Evolutionary conservation across 2,888 invertebrate species (phyloP).

Genomic region (Cataglyphis cursor): DNA sequence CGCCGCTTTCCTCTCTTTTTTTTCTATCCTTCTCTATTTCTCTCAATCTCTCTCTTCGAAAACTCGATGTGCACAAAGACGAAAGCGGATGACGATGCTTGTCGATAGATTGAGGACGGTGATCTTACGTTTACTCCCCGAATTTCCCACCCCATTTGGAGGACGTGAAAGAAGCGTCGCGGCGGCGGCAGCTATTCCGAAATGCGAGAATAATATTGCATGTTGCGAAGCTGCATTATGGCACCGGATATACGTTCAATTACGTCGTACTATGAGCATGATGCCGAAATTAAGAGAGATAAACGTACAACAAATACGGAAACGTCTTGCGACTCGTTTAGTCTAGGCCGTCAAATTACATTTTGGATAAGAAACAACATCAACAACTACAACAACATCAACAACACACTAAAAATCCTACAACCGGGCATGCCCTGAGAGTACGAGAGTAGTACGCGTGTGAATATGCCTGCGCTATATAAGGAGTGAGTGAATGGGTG

Average conservation of each 20-base stretch:
- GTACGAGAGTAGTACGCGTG: slow-evolving; percentile 85
- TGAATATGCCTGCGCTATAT: slow-evolving; percentile 62
- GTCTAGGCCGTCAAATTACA: slow-evolving; percentile 34
- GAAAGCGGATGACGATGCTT: slow-evolving; percentile 63
- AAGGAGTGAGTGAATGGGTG: slow-evolving; percentile 46
- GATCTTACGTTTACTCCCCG: slow-evolving; percentile 37
- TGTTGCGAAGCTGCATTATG: neutral
- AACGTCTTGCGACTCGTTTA: slow-evolving; percentile 22
- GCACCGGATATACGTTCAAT: slow-evolving; percentile 19
- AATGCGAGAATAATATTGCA: slow-evolving; percentile 28
- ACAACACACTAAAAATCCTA: slow-evolving; percentile 84
- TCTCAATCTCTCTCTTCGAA: slow-evolving; percentile 60
- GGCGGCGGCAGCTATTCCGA: slow-evolving; percentile 17
- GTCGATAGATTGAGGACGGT: slow-evolving; percentile 47
- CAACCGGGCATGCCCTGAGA: slow-evolving; percentile 87
- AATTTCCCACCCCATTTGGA: slow-evolving; percentile 15
- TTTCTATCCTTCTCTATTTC: slow-evolving; percentile 32
- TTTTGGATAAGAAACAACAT: slow-evolving; percentile 51
- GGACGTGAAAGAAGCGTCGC: slow-evolving; percentile 2
- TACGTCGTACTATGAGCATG: neutral
- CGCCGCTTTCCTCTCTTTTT: slow-evolving; percentile 52
- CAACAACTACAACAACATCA: slow-evolving; percentile 67
- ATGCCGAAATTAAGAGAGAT: slow-evolving; percentile 25
- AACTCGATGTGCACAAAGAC: slow-evolving; percentile 69
- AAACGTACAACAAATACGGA: slow-evolving; percentile 28